Evolutionary conservation across 2,797 vertebrate species (phyloP).

Genomic region (Myotis planiceps): DNA sequence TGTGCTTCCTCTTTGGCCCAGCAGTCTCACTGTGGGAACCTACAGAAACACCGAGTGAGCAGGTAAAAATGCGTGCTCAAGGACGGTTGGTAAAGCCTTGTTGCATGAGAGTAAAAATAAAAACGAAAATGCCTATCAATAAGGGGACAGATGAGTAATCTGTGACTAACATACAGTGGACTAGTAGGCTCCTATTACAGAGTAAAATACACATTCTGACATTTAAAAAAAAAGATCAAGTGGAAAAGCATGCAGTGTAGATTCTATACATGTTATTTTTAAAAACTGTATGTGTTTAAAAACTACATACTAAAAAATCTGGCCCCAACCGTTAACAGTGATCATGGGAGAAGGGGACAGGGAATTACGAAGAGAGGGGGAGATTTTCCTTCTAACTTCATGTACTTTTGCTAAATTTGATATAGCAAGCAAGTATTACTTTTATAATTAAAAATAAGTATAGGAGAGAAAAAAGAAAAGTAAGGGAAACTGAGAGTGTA

Average conservation of each 20-base stretch:
- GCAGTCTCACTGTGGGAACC: not conserved
- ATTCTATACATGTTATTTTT: not conserved
- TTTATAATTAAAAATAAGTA: slow-evolving; percentile 22
- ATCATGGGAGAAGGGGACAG: rapidly evolving
- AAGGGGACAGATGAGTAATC: not conserved
- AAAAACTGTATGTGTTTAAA: not conserved
- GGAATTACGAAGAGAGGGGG: not conserved
- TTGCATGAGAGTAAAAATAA: not conserved
- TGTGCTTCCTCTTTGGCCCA: not conserved
- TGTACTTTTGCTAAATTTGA: not conserved
- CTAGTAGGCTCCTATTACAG: not conserved
- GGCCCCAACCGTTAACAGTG: not conserved
- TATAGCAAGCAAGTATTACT: not conserved
- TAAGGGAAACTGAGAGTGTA: not conserved
- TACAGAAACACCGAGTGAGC: not conserved
- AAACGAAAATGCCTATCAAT: not conserved
- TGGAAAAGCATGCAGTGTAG: not conserved
- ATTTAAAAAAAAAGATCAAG: not conserved
- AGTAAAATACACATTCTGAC: slow-evolving; percentile 5
- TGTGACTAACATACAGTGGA: not conserved
- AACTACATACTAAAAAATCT: not conserved
- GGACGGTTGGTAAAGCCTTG: not conserved
- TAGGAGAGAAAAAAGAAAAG: not conserved
- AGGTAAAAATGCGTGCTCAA: not conserved
- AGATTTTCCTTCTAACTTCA: slow-evolving; percentile 38